Evolutionary conservation across 2,113 vertebrate species (phyloP), one percentile per base, ranked within the genome.

Genomic region (Mormoops blainvillei): DNA sequence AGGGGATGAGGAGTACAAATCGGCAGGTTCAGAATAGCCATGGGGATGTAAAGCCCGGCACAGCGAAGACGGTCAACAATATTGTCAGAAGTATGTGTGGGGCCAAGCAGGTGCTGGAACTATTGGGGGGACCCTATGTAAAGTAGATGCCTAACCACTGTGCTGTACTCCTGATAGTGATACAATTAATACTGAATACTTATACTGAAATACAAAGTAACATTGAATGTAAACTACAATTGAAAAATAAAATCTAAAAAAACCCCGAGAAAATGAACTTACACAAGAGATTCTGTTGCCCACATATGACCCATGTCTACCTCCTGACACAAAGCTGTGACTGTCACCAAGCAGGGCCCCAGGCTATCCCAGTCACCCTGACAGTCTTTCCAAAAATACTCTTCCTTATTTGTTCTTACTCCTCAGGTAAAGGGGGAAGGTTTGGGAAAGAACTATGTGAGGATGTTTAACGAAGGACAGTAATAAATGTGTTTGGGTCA

Each of bases 191-290:
- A n/a, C n/a, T n/a, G n/a, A n/a, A n/a, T n/a, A n/a, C n/a, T n/a
- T n/a, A n/a, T n/a, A n/a, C n/a, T n/a, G n/a, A n/a, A 76, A 76
- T 20, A 76, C 28, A 28, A 48, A 50, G 33, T 33, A 41, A 41
- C 5, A 33, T 15, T 76, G 73, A 50, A 10, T 48, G 45, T 11
- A 33, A 76, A 50, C 28, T 33, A 19, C 12, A 48, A 33, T 12
- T 48, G 73, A 50, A 50, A 76, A 76, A 50, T 48, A 5, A 76
- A 76, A 33, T 48, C 4, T 36, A 22, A 22, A 68, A 68, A 43
- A 87, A 90, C 87, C 87, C 4, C 5, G 89, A 61, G 83, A 96
- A 83, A 97, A 87, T 22, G 63, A 91, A 93, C 48, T 82, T 16
- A 2, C 33, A n/a, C 87, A 54, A 70, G 65, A 92, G 48, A 91